Evolutionary conservation across 92 coral and sea anemone species (phyloP).

Genomic region (Zoanthus solanderi): DNA sequence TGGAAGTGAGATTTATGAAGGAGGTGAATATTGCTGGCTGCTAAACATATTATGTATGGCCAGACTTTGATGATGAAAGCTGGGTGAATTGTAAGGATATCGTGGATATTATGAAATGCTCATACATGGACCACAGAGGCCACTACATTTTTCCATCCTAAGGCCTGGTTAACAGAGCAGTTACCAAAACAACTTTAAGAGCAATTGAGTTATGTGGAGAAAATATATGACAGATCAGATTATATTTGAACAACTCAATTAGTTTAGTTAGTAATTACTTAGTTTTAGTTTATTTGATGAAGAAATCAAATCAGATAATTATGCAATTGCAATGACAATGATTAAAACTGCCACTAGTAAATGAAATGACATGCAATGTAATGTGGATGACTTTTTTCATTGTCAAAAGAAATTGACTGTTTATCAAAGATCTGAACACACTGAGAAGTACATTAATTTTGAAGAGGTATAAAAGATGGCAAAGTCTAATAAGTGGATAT

Average conservation of each 20-base stretch:
- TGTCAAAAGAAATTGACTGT: background rate
- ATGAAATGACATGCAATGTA: slow-evolving; percentile 6
- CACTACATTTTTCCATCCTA: slow-evolving; percentile 15
- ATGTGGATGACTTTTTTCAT: slow-evolving; percentile 9
- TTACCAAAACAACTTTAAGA: background rate
- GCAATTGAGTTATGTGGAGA: background rate
- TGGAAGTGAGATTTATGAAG: slow-evolving; percentile 26
- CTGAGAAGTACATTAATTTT: slow-evolving; percentile 4
- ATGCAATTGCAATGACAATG: slow-evolving; percentile 14
- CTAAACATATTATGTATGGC: slow-evolving; percentile 17
- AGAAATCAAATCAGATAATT: background rate
- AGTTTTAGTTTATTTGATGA: slow-evolving; percentile 7
- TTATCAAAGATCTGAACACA: background rate
- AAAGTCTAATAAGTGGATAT: slow-evolving; percentile 9
- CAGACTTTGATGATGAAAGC: slow-evolving; percentile 38
- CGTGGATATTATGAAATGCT: slow-evolving; percentile 36
- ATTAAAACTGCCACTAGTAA: background rate
- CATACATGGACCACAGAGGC: slow-evolving; percentile 44
- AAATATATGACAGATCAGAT: slow-evolving; percentile 7
- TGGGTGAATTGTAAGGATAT: slow-evolving; percentile 4
- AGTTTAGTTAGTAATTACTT: background rate
- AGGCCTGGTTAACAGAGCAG: background rate
- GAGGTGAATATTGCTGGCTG: slow-evolving; percentile 29
- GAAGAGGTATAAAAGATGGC: slow-evolving; percentile 7
- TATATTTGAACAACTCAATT: slow-evolving; percentile 12